Conservation (phyloP, 1,140 invertebrate species). For the Panagrolaimus sp. region DNA sequence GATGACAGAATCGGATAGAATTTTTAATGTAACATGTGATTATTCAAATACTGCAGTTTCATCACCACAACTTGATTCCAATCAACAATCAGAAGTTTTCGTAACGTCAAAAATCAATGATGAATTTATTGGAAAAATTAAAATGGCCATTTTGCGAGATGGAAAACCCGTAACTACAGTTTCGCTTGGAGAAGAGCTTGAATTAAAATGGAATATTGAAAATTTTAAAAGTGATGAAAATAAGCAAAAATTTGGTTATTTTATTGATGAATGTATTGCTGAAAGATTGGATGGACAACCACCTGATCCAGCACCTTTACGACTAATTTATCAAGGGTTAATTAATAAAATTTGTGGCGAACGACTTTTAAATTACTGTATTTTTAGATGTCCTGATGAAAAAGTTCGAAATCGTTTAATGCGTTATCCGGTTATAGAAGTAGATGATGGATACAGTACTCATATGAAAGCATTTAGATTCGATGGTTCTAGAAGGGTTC, state of each 20-base stretch:
- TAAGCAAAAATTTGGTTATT: constrained; percentile 35
- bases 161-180: constrained; percentile 47
- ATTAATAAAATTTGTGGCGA: constrained; percentile 1
- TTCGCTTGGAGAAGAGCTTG: constrained; percentile 50
- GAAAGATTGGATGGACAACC: constrained; percentile 48
- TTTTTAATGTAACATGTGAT: constrained; percentile 56
- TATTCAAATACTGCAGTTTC: constrained; percentile 41
- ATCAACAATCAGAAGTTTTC: constrained; percentile 13
- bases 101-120: constrained; percentile 23
- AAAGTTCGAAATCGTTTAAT: constrained; percentile 42
- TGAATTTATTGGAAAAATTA: constrained; percentile 9
- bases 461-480: constrained; percentile 54
- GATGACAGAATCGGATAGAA: constrained; percentile 43
- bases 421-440: constrained; percentile 37
- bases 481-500: constrained; percentile 51
- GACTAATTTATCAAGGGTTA: constrained; percentile 48
- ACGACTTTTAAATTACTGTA: constrained; percentile 17
- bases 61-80: constrained; percentile 11
- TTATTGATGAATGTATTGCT: constrained; percentile 53
- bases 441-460: constrained; percentile 47
- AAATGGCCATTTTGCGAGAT: constrained; percentile 47
- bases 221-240: constrained; percentile 12
- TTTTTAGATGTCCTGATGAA: constrained; percentile 48
- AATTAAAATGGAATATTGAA: constrained; percentile 49
- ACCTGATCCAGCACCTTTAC: constrained; percentile 50